Evolutionary conservation across 2,888 invertebrate genomes (phyloP), one percentile per base, ranked within the genome.

Genomic region (Agrenia bidenticulata): DNA sequence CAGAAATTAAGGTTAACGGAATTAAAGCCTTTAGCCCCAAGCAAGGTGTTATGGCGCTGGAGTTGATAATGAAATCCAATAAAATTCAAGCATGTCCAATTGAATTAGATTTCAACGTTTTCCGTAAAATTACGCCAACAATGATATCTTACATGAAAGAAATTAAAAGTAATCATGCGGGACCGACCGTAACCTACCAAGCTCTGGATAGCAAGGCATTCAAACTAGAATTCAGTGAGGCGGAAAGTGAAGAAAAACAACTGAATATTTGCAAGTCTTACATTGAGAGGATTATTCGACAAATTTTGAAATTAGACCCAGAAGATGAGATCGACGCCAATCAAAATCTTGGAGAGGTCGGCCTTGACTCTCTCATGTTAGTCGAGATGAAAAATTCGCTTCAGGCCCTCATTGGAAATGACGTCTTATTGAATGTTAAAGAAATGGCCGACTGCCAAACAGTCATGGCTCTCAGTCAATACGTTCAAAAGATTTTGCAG

Each of bases 341-440:
- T 9, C 45, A 45, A 13, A 61, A 63, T 39, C 61, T 69, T 11
- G 59, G 61, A 32, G 64, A 64, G 2, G 24, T 69, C 50, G 69
- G 69, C 0, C 42, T 66, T n/a, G 69, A 69, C 32, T 59, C 59
- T 0, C 41, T 69, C 13, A 69, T 69, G 69, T 42, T 61, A 19
- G 58, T 69, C 19, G 69, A 69, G 49, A 57, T 69, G n/a, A 66
- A 59, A 23, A 69, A 69, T 42, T 57, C 50, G 1, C 39, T 69
- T 1, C 69, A 69, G 26, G 21, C 53, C 1, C 37, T 69, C n/a
- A 9, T 66, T 1, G 69, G 66, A 1, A 50, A 57, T 1, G 23
- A 58, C 1, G 51, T 63, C n/a, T 37, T 53, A 0, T 24, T 69
- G 24, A 61, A n/a, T 27, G 60, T 61, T 1, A 62, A 37, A 23